Evolutionary conservation across 2,113 vertebrate species (phyloP).

Genomic region (Physeter macrocephalus): DNA sequence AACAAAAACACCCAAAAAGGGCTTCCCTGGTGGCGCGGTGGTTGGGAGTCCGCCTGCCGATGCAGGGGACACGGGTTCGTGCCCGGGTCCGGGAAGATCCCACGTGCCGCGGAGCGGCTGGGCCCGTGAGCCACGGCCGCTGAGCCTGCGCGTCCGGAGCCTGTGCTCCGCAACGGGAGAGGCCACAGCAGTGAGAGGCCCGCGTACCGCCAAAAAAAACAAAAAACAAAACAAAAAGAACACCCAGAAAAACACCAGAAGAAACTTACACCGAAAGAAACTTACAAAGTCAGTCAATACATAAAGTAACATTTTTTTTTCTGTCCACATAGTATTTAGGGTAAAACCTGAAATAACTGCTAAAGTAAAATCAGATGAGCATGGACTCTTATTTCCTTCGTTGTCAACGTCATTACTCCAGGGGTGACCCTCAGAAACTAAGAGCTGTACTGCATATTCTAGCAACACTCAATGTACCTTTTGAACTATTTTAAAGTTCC

Average conservation of each 20-base stretch:
- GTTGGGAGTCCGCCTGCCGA: too few relatives aligned
- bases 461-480: not conserved
- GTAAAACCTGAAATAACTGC: slow-evolving; percentile 6
- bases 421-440: not conserved
- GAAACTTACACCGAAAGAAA: not conserved
- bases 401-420: not conserved
- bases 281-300: not conserved
- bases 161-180: too few relatives aligned
- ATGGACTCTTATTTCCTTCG: not conserved
- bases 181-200: too few relatives aligned
- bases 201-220: too few relatives aligned
- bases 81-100: too few relatives aligned
- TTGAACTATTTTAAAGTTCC: not conserved
- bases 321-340: not conserved
- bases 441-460: not conserved
- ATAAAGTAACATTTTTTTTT: not conserved
- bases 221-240: too few relatives aligned
- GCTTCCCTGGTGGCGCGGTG: too few relatives aligned
- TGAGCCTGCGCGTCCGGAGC: too few relatives aligned
- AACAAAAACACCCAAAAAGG: too few relatives aligned
- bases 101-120: too few relatives aligned
- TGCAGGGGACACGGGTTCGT: too few relatives aligned
- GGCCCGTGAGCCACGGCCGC: too few relatives aligned
- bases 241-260: not conserved
- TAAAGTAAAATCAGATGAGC: not conserved